Base-by-base conservation (phyloP, 2,888 invertebrate species). In the Syritta pipiens region DNA sequence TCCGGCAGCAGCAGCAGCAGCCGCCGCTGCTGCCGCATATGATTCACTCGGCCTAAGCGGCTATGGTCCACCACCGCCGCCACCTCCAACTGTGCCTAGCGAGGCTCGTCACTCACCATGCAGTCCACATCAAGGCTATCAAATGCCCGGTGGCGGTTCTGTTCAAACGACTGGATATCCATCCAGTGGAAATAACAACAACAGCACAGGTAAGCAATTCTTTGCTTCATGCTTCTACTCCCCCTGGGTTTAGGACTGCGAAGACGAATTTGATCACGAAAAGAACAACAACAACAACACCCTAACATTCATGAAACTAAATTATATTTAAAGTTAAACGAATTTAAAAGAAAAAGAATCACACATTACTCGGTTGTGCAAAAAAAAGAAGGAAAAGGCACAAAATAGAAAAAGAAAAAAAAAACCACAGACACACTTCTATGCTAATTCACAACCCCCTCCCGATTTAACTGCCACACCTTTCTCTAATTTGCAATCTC, bases 91-190 rank as follows among this genome's bases (percentile, higher is more conserved):
- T 30, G 57, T 81, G 20, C 40, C 76, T 19, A 79, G 51, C 30
- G 91, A 91, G 1, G 88, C 91, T 3, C 90, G 93, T 59, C 92
- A 92, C 37, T 91, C 92, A n/a, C 90, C 91, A 28, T 92, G 92
- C 87, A 93, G 91, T 86, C 93, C 92, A 51, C 91, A 91, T 82
- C 94, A 92, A 87, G 84, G 86, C 26, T 87, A 88, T 51, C 85
- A 85, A 10, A 83, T 85, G 10, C 81, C 84, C 17, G 82, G 82
- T 1, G 71, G 69, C 9, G 68, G 81, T 0, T 63, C 55, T 46
- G 32, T 53, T 51, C 76, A 75, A 44, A 55, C 74, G 6, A 60
- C 22, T 46, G 63, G 74, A 14, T 82, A 82, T 62, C 74, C 82
- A 30, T 59, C 65, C 19, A 76, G 49, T n/a, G 57, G 51, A 26